These are phyloP conservation scores for Pelobates fuscus DNA, from an alignment of 2,113 vertebrate genomes.

Conservation along the genomic window DNA sequence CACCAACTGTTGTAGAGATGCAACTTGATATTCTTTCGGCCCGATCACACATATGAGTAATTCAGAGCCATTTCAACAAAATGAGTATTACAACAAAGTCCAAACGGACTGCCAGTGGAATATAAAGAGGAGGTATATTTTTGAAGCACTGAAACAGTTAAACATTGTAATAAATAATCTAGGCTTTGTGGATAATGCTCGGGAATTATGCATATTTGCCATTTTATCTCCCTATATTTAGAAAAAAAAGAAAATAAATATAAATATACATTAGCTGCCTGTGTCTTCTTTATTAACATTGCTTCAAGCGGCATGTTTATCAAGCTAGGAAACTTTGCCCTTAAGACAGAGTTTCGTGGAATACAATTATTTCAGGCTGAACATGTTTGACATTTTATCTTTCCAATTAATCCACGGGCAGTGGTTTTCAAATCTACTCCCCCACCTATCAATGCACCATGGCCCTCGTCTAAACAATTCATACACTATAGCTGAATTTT, in stretches of 20 bases:
- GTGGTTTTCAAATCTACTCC: slow-evolving; percentile 14
- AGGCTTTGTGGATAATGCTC: slow-evolving; percentile 30
- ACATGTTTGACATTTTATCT: slow-evolving; percentile 45
- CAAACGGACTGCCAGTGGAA: too few species aligned
- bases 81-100: too few species aligned
- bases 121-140: too few species aligned
- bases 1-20: too few species aligned
- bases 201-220: slow-evolving; percentile 45
- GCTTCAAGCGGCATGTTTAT: slow-evolving; percentile 40
- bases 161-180: slow-evolving; percentile 17
- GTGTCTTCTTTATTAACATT: slow-evolving; percentile 49
- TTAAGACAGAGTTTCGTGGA: slow-evolving; percentile 24
- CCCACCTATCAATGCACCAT: not conserved
- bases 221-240: slow-evolving; percentile 46
- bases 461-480: not conserved
- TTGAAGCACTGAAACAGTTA: slow-evolving; percentile 6
- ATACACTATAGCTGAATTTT: not conserved
- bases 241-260: slow-evolving; percentile 45
- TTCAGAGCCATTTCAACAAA: too few species aligned
- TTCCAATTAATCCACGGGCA: slow-evolving; percentile 6
- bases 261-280: slow-evolving; percentile 51
- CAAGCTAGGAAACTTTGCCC: slow-evolving; percentile 40
- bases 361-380: slow-evolving; percentile 47
- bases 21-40: too few species aligned
- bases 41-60: too few species aligned